Conservation (phyloP, 2,113 vertebrate species). For the Cavia aperea region DNA sequence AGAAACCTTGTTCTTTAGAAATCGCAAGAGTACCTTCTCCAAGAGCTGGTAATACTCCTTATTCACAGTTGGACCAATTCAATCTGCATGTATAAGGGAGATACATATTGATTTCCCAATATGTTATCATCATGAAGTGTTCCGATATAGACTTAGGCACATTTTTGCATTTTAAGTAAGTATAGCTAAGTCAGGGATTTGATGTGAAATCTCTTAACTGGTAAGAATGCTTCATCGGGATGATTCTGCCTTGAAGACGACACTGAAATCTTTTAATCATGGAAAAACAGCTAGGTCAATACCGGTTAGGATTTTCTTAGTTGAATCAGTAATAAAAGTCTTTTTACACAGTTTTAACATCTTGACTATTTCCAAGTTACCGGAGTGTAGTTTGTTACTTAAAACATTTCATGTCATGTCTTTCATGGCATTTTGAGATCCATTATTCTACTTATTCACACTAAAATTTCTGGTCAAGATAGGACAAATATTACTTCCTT, state of each 20-base stretch:
- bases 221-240: not conserved
- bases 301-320: not conserved
- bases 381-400: not conserved
- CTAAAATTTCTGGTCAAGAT: not conserved
- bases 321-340: not conserved
- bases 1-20: constrained; percentile 94
- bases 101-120: not conserved
- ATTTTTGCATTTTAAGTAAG: not conserved
- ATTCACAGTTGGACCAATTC: not conserved
- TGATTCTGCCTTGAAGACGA: not conserved
- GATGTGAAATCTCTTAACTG: not conserved
- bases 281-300: not conserved
- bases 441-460: not conserved
- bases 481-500: not conserved
- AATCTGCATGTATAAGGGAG: constrained; percentile 17
- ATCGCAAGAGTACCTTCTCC: constrained; percentile 83
- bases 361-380: not conserved
- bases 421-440: constrained; percentile 25
- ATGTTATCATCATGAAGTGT: not conserved
- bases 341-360: not conserved
- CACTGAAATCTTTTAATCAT: not conserved
- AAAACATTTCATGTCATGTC: not conserved
- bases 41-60: constrained; percentile 81
- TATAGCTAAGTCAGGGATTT: not conserved
- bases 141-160: not conserved